These are phyloP conservation scores for Perizoma affinitatum DNA, from an alignment of 2,888 invertebrate species.

Conservation along the genomic window DNA sequence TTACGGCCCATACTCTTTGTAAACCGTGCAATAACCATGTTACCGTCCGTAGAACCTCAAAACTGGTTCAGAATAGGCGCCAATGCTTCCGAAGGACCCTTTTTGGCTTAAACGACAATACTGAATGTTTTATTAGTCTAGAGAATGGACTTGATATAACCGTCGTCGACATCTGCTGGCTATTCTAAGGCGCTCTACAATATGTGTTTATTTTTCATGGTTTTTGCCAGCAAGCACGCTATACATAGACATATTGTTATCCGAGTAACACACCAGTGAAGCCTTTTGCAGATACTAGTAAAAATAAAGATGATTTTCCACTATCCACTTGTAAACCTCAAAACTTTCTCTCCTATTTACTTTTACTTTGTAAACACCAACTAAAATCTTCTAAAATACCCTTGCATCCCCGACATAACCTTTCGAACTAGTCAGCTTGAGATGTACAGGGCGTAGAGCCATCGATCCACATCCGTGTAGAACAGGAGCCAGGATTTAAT, in stretches of 20 bases:
- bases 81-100: conserved; percentile 69
- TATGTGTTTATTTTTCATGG: background rate
- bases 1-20: conserved; percentile 60
- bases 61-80: conserved; percentile 58
- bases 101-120: conserved; percentile 73
- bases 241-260: no score
- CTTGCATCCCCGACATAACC: background rate
- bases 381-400: background rate
- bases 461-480: conserved; percentile 60
- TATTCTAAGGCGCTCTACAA: conserved; percentile 2
- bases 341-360: no score
- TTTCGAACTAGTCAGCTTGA: conserved; percentile 17
- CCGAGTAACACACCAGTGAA: no score
- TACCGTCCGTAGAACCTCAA: conserved; percentile 62
- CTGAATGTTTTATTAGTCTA: conserved; percentile 83
- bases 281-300: no score
- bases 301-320: no score
- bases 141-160: conserved; percentile 81
- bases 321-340: no score
- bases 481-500: conserved; percentile 66
- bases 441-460: conserved; percentile 48
- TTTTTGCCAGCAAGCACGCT: no score
- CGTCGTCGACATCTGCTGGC: conserved; percentile 78
- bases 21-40: conserved; percentile 69
- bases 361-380: background rate